Percentiles rank a stretch among this genome's conserved stretches.
These are phyloP conservation scores for Trimorus sp. DNA, from an alignment of 2,888 invertebrate species.

Conservation along the genomic window DNA sequence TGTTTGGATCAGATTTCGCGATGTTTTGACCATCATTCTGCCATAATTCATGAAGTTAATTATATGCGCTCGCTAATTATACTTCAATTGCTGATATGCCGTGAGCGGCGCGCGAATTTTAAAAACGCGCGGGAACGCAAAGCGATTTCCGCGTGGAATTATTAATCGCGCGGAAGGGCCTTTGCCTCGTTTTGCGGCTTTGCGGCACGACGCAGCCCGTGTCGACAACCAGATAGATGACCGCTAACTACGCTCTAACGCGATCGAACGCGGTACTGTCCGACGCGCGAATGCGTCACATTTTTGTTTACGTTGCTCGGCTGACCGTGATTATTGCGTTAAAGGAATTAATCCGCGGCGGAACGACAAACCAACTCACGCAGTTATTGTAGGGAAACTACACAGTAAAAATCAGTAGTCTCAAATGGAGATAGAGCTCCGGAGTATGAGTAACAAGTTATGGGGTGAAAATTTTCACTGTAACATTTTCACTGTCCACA, in stretches of 20 bases:
- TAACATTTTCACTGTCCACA: too few species aligned
- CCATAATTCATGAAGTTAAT: too few species aligned
- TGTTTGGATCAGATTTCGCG: too few species aligned
- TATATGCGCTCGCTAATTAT: too few species aligned
- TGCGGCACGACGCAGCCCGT: slow-evolving; percentile 70
- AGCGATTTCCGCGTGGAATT: slow-evolving; percentile 55
- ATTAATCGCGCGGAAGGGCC: slow-evolving; percentile 47
- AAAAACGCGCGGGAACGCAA: slow-evolving; percentile 17
- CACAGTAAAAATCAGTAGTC: too few species aligned
- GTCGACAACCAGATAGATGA: slow-evolving; percentile 69
- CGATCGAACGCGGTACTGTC: slow-evolving; percentile 72
- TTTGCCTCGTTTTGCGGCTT: slow-evolving; percentile 68
- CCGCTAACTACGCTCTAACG: slow-evolving; percentile 73
- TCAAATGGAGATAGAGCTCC: too few species aligned
- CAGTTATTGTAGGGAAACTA: too few species aligned
- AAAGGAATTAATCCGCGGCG: slow-evolving; percentile 20
- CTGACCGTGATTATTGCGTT: slow-evolving; percentile 16
- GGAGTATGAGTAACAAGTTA: too few species aligned
- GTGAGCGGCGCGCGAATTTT: not conserved
- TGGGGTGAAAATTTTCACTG: too few species aligned
- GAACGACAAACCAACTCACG: too few species aligned
- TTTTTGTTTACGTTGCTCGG: slow-evolving; percentile 40
- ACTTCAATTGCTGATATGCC: too few species aligned
- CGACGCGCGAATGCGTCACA: slow-evolving; percentile 35
- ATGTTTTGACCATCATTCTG: too few species aligned